phyloP scores from a whole-genome alignment of 2,888 invertebrate genomes.

The Acanthococcus lagerstroemiae region DNA sequence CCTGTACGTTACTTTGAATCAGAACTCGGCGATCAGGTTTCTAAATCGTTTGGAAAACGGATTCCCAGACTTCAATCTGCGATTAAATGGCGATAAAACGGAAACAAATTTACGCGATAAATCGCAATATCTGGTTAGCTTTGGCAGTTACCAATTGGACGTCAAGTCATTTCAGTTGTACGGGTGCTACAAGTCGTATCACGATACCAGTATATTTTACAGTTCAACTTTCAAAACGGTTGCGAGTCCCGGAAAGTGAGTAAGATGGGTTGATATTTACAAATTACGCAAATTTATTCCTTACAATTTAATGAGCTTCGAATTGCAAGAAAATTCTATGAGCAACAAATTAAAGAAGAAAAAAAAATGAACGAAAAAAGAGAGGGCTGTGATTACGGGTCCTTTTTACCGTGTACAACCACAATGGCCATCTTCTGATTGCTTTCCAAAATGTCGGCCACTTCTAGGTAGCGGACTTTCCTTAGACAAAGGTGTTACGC shows the following conservation, averaged over 20 bases:
- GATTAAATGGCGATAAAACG: conserved; percentile 11
- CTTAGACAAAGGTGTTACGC: no score
- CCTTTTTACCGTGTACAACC: no score
- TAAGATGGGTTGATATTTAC: neutral
- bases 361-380: no score
- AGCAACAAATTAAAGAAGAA: no score
- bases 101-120: conserved; percentile 5
- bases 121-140: neutral
- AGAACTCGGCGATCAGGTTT: neutral
- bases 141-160: conserved; percentile 1
- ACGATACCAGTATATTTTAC: neutral
- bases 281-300: neutral
- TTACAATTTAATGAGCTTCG: neutral
- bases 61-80: conserved; percentile 17
- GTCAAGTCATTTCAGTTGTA: conserved; percentile 18
- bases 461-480: no score
- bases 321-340: no score
- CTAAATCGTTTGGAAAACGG: conserved; percentile 8
- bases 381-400: no score
- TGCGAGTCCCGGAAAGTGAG: conserved; percentile 12
- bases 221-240: neutral
- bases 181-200: conserved; percentile 3
- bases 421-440: no score
- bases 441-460: no score
- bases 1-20: conserved; percentile 12